These are phyloP conservation scores for Thalassophryne amazonica DNA, from an alignment of 2,797 vertebrate species.

Conservation along the genomic window DNA sequence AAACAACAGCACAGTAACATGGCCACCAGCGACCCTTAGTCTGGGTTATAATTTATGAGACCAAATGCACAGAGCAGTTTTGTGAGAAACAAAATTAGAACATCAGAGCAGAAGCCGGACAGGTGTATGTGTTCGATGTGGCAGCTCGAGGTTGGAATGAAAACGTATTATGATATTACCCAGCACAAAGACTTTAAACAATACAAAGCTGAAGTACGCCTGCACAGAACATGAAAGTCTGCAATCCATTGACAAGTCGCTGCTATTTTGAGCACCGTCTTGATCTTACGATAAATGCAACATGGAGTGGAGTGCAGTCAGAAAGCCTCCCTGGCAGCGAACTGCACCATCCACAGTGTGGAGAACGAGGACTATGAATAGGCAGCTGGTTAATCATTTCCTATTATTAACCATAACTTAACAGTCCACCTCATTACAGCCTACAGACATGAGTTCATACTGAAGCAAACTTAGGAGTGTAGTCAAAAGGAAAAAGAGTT, in stretches of 20 bases:
- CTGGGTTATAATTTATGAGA: not conserved
- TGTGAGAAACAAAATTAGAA: conserved; percentile 2
- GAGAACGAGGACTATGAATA: conserved; percentile 45
- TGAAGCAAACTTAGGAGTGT: not conserved
- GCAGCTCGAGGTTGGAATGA: conserved; percentile 10
- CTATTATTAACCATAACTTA: conserved; percentile 49
- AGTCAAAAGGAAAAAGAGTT: conserved; percentile 6
- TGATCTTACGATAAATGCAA: conserved; percentile 43
- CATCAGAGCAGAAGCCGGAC: conserved; percentile 18
- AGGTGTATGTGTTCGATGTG: conserved; percentile 9
- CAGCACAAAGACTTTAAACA: conserved; percentile 10
- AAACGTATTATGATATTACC: not conserved
- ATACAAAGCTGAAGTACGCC: conserved; percentile 1
- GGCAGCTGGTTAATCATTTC: conserved; percentile 41
- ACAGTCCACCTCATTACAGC: conserved; percentile 57
- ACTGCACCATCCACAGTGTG: conserved; percentile 28
- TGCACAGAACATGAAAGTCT: not conserved
- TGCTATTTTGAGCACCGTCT: conserved; percentile 18
- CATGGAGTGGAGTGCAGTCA: conserved; percentile 21
- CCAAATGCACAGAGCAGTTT: not conserved
- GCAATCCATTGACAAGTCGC: conserved; percentile 2
- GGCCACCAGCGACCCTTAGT: not conserved
- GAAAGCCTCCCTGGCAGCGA: conserved; percentile 31
- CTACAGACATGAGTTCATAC: too few species aligned
- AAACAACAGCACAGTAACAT: not conserved